Percentiles rank a stretch among this genome's conserved stretches.
These are phyloP conservation scores for Meleagris gallopavo DNA, from an alignment of 2,113 vertebrate species.

Conservation along the genomic window DNA sequence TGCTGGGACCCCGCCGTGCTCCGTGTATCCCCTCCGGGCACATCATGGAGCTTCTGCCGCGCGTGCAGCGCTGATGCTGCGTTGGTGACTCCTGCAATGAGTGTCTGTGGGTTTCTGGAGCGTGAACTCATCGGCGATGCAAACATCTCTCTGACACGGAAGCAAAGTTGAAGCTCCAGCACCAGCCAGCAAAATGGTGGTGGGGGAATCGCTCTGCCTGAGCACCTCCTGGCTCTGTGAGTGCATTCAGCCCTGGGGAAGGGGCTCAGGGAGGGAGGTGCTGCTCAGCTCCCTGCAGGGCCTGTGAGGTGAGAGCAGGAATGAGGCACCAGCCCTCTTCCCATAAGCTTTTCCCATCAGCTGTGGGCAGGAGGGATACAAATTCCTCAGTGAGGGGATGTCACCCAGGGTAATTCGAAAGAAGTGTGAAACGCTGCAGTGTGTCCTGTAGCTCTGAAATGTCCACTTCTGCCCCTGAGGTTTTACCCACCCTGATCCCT, in stretches of 20 bases:
- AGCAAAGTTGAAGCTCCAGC: neutral
- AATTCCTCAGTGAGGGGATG: neutral
- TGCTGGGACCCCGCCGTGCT: neutral
- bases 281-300: neutral
- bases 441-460: neutral
- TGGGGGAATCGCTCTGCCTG: accelerated
- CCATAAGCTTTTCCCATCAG: neutral
- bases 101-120: neutral
- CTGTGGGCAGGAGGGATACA: neutral
- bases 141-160: neutral
- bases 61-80: neutral
- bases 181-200: accelerated
- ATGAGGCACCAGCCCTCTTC: neutral
- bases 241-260: neutral
- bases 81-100: neutral
- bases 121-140: neutral
- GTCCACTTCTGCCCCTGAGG: neutral
- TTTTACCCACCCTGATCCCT: neutral
- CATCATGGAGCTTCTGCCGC: too few species aligned
- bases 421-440: neutral
- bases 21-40: neutral
- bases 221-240: accelerated
- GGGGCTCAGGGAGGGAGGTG: neutral
- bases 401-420: accelerated
- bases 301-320: neutral